Percentiles rank a stretch among this genome's conserved stretches.
These are phyloP conservation scores for roundworm (Caenorhabditis elegans) DNA, from an alignment of 1,140 invertebrate genomes.

Conservation along the genomic window DNA sequence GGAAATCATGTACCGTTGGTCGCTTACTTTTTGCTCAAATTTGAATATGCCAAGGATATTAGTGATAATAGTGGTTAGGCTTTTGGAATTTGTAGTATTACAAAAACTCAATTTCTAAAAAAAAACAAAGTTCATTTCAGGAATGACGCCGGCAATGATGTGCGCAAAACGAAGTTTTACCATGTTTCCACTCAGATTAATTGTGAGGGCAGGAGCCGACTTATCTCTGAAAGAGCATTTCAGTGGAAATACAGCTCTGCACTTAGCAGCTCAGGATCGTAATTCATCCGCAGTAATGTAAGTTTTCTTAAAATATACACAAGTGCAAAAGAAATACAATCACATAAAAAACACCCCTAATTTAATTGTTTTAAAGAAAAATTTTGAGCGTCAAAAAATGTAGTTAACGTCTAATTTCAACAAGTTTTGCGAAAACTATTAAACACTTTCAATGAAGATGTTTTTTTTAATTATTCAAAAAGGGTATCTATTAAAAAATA, in stretches of 20 bases:
- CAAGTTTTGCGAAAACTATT: no score
- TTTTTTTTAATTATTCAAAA: no score
- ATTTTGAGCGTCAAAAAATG: no score
- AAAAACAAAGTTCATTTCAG: no score
- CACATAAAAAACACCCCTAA: no score
- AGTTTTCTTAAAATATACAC: no score
- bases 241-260: slow-evolving; percentile 41
- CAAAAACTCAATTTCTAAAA: neutral
- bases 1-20: slow-evolving; percentile 19
- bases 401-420: no score
- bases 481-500: no score
- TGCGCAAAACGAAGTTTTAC: slow-evolving; percentile 30
- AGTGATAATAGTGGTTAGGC: slow-evolving; percentile 42
- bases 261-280: slow-evolving; percentile 32
- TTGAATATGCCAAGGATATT: slow-evolving; percentile 40
- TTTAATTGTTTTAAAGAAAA: no score
- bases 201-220: slow-evolving; percentile 34
- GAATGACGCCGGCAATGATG: slow-evolving; percentile 44
- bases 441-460: no score
- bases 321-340: no score
- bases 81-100: neutral
- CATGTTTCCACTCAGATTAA: slow-evolving; percentile 41
- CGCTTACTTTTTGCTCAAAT: slow-evolving; percentile 41
- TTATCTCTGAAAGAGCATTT: slow-evolving; percentile 34
- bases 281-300: slow-evolving; percentile 29